These are phyloP conservation scores for Clivina fossor DNA, from an alignment of 2,888 invertebrate genomes.

Conservation along the genomic window DNA sequence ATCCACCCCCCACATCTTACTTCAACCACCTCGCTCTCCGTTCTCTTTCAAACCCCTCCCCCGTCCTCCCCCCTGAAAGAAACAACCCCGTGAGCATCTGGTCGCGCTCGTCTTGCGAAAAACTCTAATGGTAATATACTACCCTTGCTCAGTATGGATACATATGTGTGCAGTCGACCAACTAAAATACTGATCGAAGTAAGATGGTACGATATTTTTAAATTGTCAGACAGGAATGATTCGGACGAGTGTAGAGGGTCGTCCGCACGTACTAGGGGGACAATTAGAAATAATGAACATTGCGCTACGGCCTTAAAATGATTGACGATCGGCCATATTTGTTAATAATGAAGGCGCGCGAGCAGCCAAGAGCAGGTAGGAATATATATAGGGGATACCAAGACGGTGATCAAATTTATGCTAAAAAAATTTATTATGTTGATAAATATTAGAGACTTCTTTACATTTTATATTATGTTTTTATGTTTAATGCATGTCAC, in stretches of 20 bases:
- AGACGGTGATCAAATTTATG: slow-evolving; percentile 1
- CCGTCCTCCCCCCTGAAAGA: slow-evolving; percentile 39
- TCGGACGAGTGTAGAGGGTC: slow-evolving; percentile 43
- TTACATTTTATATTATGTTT: too few relatives aligned
- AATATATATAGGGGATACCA: slow-evolving; percentile 9
- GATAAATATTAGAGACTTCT: too few relatives aligned
- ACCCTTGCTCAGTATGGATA: slow-evolving; percentile 49
- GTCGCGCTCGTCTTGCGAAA: slow-evolving; percentile 22
- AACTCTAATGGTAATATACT: slow-evolving; percentile 52
- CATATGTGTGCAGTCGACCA: slow-evolving; percentile 49
- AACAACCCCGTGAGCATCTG: slow-evolving; percentile 43
- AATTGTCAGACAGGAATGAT: slow-evolving; percentile 8
- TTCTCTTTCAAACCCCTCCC: slow-evolving; percentile 35
- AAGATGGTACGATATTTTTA: too few relatives aligned
- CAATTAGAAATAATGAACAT: slow-evolving; percentile 54
- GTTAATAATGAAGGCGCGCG: slow-evolving; percentile 32
- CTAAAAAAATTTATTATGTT: not conserved
- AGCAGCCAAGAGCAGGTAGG: too few relatives aligned
- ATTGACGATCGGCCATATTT: slow-evolving; percentile 44
- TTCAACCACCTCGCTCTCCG: too few relatives aligned
- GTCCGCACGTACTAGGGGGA: slow-evolving; percentile 50
- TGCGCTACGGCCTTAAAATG: slow-evolving; percentile 49
- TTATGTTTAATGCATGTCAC: too few relatives aligned
- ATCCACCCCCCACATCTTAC: too few relatives aligned
- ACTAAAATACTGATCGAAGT: too few relatives aligned